Percentiles rank a stretch among this genome's conserved stretches.
Conservation (phyloP, 2,888 invertebrate species). For the Hydropsyche betteni region DNA sequence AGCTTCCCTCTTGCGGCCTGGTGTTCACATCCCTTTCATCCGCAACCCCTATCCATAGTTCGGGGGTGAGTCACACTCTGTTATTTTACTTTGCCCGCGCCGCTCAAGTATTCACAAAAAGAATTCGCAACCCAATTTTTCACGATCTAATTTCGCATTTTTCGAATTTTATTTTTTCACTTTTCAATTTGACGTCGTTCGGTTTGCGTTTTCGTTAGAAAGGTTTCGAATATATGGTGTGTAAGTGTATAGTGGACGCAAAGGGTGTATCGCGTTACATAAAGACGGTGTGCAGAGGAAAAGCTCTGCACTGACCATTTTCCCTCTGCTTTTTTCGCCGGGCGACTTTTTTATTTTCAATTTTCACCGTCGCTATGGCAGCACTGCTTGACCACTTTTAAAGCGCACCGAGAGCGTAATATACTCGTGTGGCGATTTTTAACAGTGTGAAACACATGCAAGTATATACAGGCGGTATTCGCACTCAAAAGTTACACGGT, state of each 20-base stretch:
- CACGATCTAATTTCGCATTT: not conserved
- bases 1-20: constrained; percentile 43
- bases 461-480: constrained; percentile 51
- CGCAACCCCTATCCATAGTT: constrained; percentile 1
- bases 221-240: too few species aligned
- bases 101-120: constrained; percentile 51
- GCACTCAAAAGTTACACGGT: too few species aligned
- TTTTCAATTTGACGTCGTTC: not conserved
- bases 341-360: constrained; percentile 61
- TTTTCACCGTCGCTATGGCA: constrained; percentile 63
- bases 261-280: constrained; percentile 50
- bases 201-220: not conserved
- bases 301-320: constrained; percentile 41
- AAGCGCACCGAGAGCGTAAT: constrained; percentile 57
- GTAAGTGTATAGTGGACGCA: constrained; percentile 15
- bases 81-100: constrained; percentile 46
- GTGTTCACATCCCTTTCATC: constrained; percentile 32
- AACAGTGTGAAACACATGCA: too few species aligned
- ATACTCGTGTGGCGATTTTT: too few species aligned
- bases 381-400: constrained; percentile 64
- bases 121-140: constrained; percentile 39
- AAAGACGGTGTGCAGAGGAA: constrained; percentile 47
- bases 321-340: constrained; percentile 45
- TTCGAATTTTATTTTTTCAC: not conserved
- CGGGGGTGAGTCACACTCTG: constrained; percentile 28